A percentile compares a stretch with the other conserved stretches of the same genome.
These are phyloP conservation scores for Motacilla tschutschensis DNA, from an alignment of 2,113 vertebrate species.

Conservation along the genomic window DNA sequence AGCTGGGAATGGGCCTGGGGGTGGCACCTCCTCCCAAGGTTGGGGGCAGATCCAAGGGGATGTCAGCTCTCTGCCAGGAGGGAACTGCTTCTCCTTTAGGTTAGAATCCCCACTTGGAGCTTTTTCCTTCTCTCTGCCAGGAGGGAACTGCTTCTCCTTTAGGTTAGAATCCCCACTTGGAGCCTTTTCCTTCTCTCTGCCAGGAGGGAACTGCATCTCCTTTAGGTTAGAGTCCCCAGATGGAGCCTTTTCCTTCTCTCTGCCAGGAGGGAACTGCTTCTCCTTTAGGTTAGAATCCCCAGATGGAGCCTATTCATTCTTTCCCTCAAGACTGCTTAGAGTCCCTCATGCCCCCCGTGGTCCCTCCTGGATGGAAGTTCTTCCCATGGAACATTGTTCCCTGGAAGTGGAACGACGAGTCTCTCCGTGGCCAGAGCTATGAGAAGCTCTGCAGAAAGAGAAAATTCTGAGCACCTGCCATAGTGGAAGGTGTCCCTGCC, in stretches of 20 bases:
- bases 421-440: neutral
- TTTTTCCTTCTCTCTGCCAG: too few species aligned
- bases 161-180: too few species aligned
- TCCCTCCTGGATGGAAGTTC: neutral
- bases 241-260: too few species aligned
- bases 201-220: too few species aligned
- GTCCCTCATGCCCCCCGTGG: rapidly evolving
- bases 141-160: too few species aligned
- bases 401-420: rapidly evolving
- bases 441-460: neutral
- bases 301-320: neutral
- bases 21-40: rapidly evolving
- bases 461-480: rapidly evolving
- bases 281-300: neutral
- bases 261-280: neutral
- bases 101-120: too few species aligned
- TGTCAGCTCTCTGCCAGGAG: neutral
- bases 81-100: too few species aligned
- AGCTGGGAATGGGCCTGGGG: neutral
- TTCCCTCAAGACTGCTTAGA: neutral
- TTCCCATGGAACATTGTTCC: rapidly evolving
- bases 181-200: too few species aligned
- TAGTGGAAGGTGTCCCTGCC: neutral
- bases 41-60: neutral
- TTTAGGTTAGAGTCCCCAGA: too few species aligned